A percentile compares a stretch with the other conserved stretches of the same genome.
These are phyloP conservation scores for Dysidea cf. avara DNA, from an alignment of 37 sponge, comb jelly and placozoan genomes.

Conservation along the genomic window DNA sequence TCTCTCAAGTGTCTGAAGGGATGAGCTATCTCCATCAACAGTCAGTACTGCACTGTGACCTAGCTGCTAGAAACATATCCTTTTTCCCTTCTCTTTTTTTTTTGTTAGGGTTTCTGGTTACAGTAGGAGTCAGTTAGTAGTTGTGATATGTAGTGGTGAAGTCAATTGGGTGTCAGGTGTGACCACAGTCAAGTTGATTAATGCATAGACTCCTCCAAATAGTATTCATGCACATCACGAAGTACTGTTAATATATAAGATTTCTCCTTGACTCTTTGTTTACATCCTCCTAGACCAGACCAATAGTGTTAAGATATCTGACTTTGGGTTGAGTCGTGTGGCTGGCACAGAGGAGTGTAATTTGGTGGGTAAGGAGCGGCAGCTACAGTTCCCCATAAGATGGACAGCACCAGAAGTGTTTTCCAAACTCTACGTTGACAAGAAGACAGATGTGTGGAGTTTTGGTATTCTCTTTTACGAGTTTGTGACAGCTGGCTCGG, in stretches of 20 bases:
- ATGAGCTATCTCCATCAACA: conserved; percentile 76
- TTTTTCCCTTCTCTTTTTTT: no score
- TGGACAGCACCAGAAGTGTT: conserved; percentile 89
- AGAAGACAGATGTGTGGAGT: conserved; percentile 82
- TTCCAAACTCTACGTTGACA: conserved; percentile 32
- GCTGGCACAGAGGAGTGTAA: conserved; percentile 21
- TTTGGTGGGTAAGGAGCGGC: conserved; percentile 1
- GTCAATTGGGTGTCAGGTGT: no score
- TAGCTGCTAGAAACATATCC: conserved; percentile 92
- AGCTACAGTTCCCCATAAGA: conserved; percentile 51
- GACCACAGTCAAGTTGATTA: no score
- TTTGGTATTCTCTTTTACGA: conserved; percentile 85
- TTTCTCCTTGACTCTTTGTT: conserved; percentile 58
- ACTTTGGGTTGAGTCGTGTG: conserved; percentile 67
- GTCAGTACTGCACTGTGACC: conserved; percentile 84
- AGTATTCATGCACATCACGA: no score
- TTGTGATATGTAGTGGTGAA: no score
- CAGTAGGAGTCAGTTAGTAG: no score
- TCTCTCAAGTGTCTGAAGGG: conserved; percentile 66
- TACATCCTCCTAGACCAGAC: conserved; percentile 49
- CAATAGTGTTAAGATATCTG: conserved; percentile 60
- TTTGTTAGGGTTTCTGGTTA: no score
- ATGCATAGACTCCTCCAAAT: no score
- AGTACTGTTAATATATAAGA: background rate
- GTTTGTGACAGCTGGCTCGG: conserved; percentile 77